These are phyloP conservation scores for Lasius fuliginosus DNA, from an alignment of 2,888 invertebrate genomes.

Conservation along the genomic window DNA sequence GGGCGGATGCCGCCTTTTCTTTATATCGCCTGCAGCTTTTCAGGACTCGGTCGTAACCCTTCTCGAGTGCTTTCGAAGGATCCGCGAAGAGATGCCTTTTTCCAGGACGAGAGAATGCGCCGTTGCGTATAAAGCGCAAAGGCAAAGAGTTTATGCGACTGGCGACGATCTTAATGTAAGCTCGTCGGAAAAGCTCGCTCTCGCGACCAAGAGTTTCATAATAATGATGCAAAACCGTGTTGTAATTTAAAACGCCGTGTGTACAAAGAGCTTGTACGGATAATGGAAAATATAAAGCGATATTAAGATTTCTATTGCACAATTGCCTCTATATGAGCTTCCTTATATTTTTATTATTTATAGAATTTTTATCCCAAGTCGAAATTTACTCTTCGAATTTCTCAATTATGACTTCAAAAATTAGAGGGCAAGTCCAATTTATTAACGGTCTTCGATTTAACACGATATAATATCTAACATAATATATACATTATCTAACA, in stretches of 20 bases:
- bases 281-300: background rate
- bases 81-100: constrained; percentile 1
- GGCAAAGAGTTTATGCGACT: constrained; percentile 47
- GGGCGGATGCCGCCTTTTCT: constrained; percentile 59
- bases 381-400: background rate
- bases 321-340: background rate
- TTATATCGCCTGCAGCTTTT: constrained; percentile 66
- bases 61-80: constrained; percentile 51
- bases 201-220: background rate
- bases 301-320: background rate
- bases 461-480: background rate
- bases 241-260: background rate
- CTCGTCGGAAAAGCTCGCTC: constrained; percentile 18
- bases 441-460: background rate
- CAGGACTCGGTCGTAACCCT: constrained; percentile 67
- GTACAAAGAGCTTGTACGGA: background rate
- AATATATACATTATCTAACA: background rate
- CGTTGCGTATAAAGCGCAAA: constrained; percentile 36
- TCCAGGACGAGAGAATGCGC: constrained; percentile 35
- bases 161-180: constrained; percentile 25
- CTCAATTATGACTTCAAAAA: background rate
- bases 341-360: background rate
- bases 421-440: background rate
- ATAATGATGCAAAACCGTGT: background rate
- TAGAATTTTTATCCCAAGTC: background rate